Evolutionary conservation across 1,140 invertebrate species (phyloP).

Genomic region (Aleiodes sp.): DNA sequence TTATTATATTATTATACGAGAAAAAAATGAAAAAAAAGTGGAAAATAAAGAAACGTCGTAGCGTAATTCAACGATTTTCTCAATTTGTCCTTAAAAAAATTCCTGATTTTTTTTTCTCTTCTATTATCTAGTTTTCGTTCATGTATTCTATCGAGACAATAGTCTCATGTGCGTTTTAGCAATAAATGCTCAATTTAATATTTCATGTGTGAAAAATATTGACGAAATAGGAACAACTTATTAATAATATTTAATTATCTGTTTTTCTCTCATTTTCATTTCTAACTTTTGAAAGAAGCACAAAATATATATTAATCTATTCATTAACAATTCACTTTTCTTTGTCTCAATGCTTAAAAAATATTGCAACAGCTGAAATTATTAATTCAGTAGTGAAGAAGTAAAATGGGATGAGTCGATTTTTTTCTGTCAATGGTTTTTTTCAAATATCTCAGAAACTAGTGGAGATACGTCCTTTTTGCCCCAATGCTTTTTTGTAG

Average conservation of each 20-base stretch:
- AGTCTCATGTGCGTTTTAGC: constrained; percentile 11
- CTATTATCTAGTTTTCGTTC: neutral
- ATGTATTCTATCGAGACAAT: constrained; percentile 18
- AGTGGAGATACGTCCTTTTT: too few species aligned
- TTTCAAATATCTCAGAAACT: too few species aligned
- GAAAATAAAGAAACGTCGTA: constrained; percentile 22
- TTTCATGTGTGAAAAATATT: neutral
- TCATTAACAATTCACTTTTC: neutral
- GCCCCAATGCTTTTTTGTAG: too few species aligned
- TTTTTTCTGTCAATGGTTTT: neutral
- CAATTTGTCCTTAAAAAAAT: neutral
- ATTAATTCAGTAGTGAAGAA: too few species aligned
- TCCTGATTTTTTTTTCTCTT: neutral
- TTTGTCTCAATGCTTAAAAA: neutral
- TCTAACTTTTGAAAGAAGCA: neutral
- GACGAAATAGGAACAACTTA: neutral
- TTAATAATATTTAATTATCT: neutral
- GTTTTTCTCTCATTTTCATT: neutral
- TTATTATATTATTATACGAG: constrained; percentile 29
- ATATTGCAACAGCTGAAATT: neutral
- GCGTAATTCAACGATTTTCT: neutral
- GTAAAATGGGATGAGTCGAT: too few species aligned
- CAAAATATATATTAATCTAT: neutral
- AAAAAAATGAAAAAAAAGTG: constrained; percentile 25
- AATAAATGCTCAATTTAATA: constrained; percentile 27